Evolutionary conservation across 2,888 invertebrate species (phyloP), one percentile per base, ranked within the genome.

Genomic region (Chrysopilus asiliformis): DNA sequence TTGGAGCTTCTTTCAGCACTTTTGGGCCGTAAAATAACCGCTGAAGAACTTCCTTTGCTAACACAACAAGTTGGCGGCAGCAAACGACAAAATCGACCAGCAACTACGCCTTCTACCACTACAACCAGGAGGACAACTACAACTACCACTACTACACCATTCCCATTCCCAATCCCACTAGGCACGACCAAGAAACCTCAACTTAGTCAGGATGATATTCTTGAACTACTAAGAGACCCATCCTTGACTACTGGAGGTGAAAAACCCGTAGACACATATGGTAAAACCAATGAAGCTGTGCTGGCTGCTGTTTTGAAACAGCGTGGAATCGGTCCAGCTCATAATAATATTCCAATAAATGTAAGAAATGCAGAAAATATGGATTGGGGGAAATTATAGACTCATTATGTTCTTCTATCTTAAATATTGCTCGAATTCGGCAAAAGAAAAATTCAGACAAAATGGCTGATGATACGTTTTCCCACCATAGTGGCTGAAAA

Each of bases 321-420:
- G 49, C 73, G 77, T 52, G 79, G 79, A 26, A 78, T 80, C 47
- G 77, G 74, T 39, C 79, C 81, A 4, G 68, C 72, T n/a, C 76
- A 51, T 20, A 52, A 53, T 39, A 51, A 52, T 30, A 39, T 56
- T n/a, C 55, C 52, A 20, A 40, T 52, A 17, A 50, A 51, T 40
- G 52, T 57, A 45, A 52, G 48, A n/a, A 12, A 18, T 33, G 14
- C 25, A 9, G 16, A n/a, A n/a, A n/a, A n/a, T n/a, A n/a, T n/a
- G n/a, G n/a, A n/a, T n/a, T n/a, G n/a, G n/a, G n/a, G n/a, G n/a
- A n/a, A n/a, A n/a, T n/a, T n/a, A n/a, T n/a, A n/a, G n/a, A n/a
- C n/a, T n/a, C n/a, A n/a, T n/a, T n/a, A n/a, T n/a, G n/a, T n/a
- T n/a, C n/a, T n/a, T n/a, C n/a, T n/a, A n/a, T n/a, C n/a, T n/a